phyloP scores from a whole-genome alignment of 2,113 vertebrate species.

The Psilopsiagon aurifrons region DNA sequence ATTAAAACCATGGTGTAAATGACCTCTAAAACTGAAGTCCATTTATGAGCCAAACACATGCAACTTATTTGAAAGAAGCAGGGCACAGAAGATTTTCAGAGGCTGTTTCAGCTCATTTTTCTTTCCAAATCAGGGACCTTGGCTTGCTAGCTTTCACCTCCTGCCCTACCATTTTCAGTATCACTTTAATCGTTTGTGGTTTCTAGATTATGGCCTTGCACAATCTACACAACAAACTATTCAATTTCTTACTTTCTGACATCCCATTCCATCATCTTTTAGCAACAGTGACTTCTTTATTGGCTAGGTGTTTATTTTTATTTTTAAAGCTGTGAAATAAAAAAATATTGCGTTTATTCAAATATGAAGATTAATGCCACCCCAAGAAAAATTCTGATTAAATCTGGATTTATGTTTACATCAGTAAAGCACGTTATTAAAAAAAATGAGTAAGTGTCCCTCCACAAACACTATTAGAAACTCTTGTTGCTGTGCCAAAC shows the following conservation, averaged over 20 bases:
- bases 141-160: neutral
- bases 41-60: constrained; percentile 21
- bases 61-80: constrained; percentile 14
- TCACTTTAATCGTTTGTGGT: constrained; percentile 34
- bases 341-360: constrained; percentile 45
- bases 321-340: constrained; percentile 54
- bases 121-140: neutral
- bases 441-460: constrained; percentile 6
- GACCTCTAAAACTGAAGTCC: neutral
- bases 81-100: constrained; percentile 1
- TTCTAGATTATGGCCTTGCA: constrained; percentile 45
- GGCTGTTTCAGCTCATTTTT: constrained; percentile 21
- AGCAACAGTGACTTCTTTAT: constrained; percentile 59
- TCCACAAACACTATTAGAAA: constrained; percentile 30
- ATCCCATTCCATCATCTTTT: constrained; percentile 60
- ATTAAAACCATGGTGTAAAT: constrained; percentile 32
- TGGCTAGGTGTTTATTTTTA: constrained; percentile 47
- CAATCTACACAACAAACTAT: constrained; percentile 42
- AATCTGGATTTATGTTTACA: constrained; percentile 68
- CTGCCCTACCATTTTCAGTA: constrained; percentile 30
- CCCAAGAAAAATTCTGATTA: constrained; percentile 49
- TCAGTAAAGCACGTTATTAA: constrained; percentile 34
- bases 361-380: constrained; percentile 62
- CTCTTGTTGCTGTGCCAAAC: constrained; percentile 43
- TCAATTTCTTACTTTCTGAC: constrained; percentile 56